Base-by-base conservation (phyloP, 2,888 invertebrate species). In the Epistrophe eligans region DNA sequence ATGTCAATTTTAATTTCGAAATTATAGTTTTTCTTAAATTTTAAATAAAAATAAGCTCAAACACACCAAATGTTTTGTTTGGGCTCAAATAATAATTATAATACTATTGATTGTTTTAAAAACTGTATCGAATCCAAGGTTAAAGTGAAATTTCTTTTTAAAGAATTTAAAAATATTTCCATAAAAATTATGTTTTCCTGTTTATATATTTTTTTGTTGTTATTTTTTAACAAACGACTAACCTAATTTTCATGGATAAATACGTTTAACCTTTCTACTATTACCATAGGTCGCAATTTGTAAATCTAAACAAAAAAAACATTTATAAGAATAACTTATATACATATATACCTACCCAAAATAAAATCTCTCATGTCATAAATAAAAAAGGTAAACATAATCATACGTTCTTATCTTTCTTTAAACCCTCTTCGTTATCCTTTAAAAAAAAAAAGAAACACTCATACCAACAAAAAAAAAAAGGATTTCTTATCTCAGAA, bases 351-450 rank as follows among this genome's bases (percentile, higher is more conserved):
- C 50, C 50, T n/a, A 45, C 43, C 1, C 6, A 43, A 48, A 52
- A 24, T 24, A 52, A 55, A 28, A 32, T 32, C 32, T 57, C 32
- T 19, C 48, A 17, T 50, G 11, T 32, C 57, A 57, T 57, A 57
- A 32, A 57, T 57, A 57, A 57, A 32, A 15, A n/a, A 57, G 32
- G 32, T n/a, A 57, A 28, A 57, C 57, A 32, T 57, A 32, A 55
- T 57, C 57, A 57, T 57, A n/a, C 32, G 32, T 57, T 32, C 32
- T 57, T 57, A 57, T 57, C 57, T 32, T 32, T 15, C n/a, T 28
- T 24, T 32, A 50, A 57, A 57, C n/a, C 32, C 57, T 32, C n/a
- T 57, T 32, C 32, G n/a, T 57, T 32, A 57, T 57, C 57, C 57
- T 57, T 7, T n/a, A n/a, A 24, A 55, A 55, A 32, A 32, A 19